Conservation (phyloP, 2,797 vertebrate genomes). For the Clarias fuscus region DNA sequence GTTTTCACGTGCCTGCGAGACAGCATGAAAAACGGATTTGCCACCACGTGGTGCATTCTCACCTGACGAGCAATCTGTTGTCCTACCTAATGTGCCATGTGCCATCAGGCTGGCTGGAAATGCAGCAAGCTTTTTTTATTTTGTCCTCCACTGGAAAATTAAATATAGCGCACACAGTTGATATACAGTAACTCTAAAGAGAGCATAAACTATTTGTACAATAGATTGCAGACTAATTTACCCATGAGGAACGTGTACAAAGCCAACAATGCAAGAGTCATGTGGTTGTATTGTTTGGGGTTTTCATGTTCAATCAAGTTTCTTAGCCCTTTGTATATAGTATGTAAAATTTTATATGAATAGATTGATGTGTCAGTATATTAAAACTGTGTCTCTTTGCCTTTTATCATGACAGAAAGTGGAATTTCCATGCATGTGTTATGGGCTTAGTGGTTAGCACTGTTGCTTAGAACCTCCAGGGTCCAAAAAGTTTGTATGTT, state of each 20-base stretch:
- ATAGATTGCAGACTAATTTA: not conserved
- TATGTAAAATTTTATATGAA: not conserved
- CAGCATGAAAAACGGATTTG: constrained; percentile 56
- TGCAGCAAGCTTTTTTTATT: constrained; percentile 20
- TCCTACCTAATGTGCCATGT: constrained; percentile 38
- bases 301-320: not conserved
- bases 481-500: too few relatives aligned
- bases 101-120: constrained; percentile 36
- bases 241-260: not conserved
- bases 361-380: not conserved
- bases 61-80: constrained; percentile 52
- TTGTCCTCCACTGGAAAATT: constrained; percentile 22
- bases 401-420: not conserved
- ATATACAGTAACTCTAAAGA: not conserved
- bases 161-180: constrained; percentile 13
- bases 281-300: not conserved
- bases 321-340: not conserved
- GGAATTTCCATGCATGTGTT: too few relatives aligned
- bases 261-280: not conserved
- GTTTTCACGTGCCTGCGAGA: constrained; percentile 39
- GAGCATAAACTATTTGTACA: not conserved
- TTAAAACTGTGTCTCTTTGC: constrained; percentile 11
- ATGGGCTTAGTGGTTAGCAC: too few relatives aligned
- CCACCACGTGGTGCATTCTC: constrained; percentile 44
- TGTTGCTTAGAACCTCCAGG: too few relatives aligned